Base-by-base conservation (phyloP, 1,140 invertebrate species). In the Nasonia giraulti region DNA sequence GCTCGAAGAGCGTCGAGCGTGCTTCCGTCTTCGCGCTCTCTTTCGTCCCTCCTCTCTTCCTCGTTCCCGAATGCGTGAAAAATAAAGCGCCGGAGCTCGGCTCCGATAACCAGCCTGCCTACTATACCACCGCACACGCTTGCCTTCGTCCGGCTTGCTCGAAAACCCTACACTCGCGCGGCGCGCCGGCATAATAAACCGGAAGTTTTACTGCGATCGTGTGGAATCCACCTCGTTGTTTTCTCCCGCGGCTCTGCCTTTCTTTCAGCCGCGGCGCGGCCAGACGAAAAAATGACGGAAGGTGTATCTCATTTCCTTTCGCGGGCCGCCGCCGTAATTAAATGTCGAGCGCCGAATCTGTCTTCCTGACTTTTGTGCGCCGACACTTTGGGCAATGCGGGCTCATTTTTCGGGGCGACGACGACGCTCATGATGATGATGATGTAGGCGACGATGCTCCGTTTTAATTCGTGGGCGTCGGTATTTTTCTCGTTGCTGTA, bases 71-170 rank as follows among this genome's bases (percentile, higher is more conserved):
- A 68, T 69, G 74, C 82, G 82, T 83, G 82, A 86, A 88, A 89
- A 89, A 90, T 89, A 89, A 90, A 90, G 87, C 88, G 88, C 88
- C 89, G 90, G 90, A 90, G 88, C 87, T 90, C 71, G 84, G 89
- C 86, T 88, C 88, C 88, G 90, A 89, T 90, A 89, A 89, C 85
- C 90, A 88, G 87, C 87, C 73, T 80, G 27, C 71, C 44, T 17
- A 62, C 20, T 62, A n/a, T n/a, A 62, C 17, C 40, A 20, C 20
- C 20, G n/a, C 17, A n/a, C 55, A 62, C 68, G n/a, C n/a, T n/a
- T n/a, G n/a, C n/a, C n/a, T n/a, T n/a, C n/a, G n/a, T n/a, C n/a
- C n/a, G n/a, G n/a, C n/a, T n/a, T n/a, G n/a, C n/a, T n/a, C n/a
- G n/a, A n/a, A n/a, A n/a, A n/a, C n/a, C n/a, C n/a, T n/a, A n/a